Evolutionary conservation across 2,113 vertebrate species (phyloP).

Genomic region (Lycaon pictus): DNA sequence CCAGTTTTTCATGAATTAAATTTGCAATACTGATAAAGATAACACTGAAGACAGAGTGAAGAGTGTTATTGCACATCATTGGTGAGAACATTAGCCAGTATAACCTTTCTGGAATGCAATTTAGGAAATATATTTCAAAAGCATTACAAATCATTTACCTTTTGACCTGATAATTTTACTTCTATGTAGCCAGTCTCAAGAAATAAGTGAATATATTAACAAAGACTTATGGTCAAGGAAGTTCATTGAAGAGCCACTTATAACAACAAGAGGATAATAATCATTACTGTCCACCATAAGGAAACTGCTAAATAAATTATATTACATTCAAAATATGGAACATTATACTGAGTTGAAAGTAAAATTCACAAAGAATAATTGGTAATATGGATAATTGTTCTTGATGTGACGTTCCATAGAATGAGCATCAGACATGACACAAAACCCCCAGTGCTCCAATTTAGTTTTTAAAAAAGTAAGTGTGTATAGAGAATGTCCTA

Average conservation of each 20-base stretch:
- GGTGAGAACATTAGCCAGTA: slow-evolving; percentile 1
- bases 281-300: slow-evolving; percentile 24
- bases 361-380: background rate
- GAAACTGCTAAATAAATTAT: slow-evolving; percentile 56
- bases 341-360: background rate
- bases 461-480: slow-evolving; percentile 29
- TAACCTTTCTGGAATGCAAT: slow-evolving; percentile 72
- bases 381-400: background rate
- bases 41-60: background rate
- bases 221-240: slow-evolving; percentile 59
- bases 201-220: slow-evolving; percentile 69
- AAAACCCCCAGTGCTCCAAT: background rate
- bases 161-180: slow-evolving; percentile 69
- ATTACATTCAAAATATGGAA: background rate
- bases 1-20: background rate
- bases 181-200: slow-evolving; percentile 44
- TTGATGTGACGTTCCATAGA: background rate
- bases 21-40: background rate
- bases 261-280: slow-evolving; percentile 45
- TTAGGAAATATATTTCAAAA: slow-evolving; percentile 71
- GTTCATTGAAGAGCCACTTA: slow-evolving; percentile 57
- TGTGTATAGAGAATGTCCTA: background rate
- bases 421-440: background rate
- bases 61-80: background rate
- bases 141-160: slow-evolving; percentile 69